A percentile compares a stretch with the other conserved stretches of the same genome.
phyloP scores from a whole-genome alignment of 2,797 vertebrate species.

The Alfaro cultratus region DNA sequence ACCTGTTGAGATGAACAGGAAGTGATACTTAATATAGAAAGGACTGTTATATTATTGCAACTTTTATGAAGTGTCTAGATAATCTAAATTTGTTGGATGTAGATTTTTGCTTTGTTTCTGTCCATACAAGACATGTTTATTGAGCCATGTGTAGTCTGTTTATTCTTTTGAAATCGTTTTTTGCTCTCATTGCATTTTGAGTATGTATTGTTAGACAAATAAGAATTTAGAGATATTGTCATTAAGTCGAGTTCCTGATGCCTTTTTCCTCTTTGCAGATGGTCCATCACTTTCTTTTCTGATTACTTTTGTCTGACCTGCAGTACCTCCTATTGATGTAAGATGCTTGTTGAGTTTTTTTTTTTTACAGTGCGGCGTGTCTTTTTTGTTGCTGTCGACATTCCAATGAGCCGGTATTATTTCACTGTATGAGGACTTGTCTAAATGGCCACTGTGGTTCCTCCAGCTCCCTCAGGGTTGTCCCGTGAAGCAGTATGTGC shows the following conservation, averaged over 20 bases:
- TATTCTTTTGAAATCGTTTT: slow-evolving; percentile 12
- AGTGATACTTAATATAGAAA: slow-evolving; percentile 30
- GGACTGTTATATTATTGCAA: slow-evolving; percentile 26
- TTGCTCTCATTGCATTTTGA: slow-evolving; percentile 17
- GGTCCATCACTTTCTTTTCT: slow-evolving; percentile 26
- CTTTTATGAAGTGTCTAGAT: slow-evolving; percentile 30
- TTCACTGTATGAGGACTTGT: slow-evolving; percentile 37
- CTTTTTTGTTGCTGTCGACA: slow-evolving; percentile 67
- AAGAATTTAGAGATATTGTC: slow-evolving; percentile 23
- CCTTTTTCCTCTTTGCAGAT: slow-evolving; percentile 35
- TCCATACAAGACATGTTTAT: slow-evolving; percentile 6
- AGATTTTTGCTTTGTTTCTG: slow-evolving; percentile 21
- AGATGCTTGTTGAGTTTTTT: slow-evolving; percentile 53
- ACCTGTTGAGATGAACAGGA: slow-evolving; percentile 9
- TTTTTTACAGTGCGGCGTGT: slow-evolving; percentile 35
- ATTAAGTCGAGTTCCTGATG: slow-evolving; percentile 15
- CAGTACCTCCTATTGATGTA: slow-evolving; percentile 55
- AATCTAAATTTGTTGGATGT: slow-evolving; percentile 18
- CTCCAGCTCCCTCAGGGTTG: slow-evolving; percentile 32
- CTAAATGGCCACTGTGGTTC: slow-evolving; percentile 32
- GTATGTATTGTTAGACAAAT: slow-evolving; percentile 12
- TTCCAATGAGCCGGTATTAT: slow-evolving; percentile 58
- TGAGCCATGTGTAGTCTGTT: slow-evolving; percentile 12
- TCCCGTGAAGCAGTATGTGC: slow-evolving; percentile 53
- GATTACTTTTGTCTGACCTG: slow-evolving; percentile 34